A percentile compares a stretch with the other conserved stretches of the same genome.
Conservation (phyloP, 2,113 vertebrate species). For the Equus quagga region DNA sequence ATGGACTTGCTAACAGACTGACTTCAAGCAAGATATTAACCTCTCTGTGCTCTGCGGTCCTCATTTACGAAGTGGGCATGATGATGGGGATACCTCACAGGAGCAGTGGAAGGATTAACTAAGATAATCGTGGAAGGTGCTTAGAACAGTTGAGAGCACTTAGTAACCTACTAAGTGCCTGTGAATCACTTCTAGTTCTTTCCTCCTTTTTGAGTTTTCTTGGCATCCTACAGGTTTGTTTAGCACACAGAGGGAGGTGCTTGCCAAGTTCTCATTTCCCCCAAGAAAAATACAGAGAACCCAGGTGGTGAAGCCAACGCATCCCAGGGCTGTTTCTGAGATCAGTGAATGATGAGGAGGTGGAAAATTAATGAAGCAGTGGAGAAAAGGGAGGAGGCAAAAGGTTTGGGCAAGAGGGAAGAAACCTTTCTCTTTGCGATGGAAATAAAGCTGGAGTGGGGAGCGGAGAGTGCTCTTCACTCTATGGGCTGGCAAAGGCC, state of each 20-base stretch:
- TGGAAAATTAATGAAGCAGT: not conserved
- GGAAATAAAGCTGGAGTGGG: not conserved
- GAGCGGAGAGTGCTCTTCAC: not conserved
- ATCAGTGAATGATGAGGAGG: not conserved
- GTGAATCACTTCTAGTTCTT: not conserved
- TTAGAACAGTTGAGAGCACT: not conserved
- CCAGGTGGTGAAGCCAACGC: not conserved
- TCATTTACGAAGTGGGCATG: not conserved
- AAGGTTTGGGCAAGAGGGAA: not conserved
- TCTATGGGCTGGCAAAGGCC: not conserved
- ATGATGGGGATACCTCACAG: not conserved
- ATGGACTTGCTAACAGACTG: not conserved
- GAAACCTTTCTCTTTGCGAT: not conserved
- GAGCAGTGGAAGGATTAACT: not conserved
- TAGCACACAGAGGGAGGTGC: not conserved
- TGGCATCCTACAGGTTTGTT: not conserved
- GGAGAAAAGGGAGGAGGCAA: not conserved
- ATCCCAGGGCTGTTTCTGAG: not conserved
- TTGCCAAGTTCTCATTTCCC: not conserved
- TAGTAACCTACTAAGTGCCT: not conserved
- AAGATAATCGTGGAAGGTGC: not conserved
- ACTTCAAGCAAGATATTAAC: not conserved
- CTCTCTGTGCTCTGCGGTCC: not conserved
- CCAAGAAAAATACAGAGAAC: not conserved
- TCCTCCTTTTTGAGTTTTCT: not conserved